Percentiles rank a stretch among this genome's conserved stretches.
These are phyloP conservation scores for rabbit (Oryctolagus cuniculus) DNA, from an alignment of 2,113 vertebrate species.

Conservation along the genomic window DNA sequence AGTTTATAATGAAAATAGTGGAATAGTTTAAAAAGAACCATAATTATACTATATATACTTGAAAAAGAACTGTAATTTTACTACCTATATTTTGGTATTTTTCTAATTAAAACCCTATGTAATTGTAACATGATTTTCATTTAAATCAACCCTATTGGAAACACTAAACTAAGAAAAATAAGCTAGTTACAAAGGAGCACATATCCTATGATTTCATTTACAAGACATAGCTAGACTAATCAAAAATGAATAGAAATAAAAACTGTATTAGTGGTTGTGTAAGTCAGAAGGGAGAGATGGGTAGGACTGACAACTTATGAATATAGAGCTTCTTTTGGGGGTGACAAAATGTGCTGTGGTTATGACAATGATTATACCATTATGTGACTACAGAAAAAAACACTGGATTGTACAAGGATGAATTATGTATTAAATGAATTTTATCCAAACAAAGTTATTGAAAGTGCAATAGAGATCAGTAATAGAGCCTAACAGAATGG, in stretches of 20 bases:
- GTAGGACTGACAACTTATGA: not conserved
- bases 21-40: not conserved
- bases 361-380: not conserved
- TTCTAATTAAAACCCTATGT: not conserved
- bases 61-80: not conserved
- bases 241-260: not conserved
- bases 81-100: not conserved
- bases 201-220: not conserved
- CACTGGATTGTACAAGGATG: not conserved
- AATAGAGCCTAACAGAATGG: not conserved
- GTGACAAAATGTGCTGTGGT: not conserved
- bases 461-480: not conserved
- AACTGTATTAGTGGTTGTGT: not conserved
- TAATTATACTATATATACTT: not conserved
- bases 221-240: not conserved
- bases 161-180: not conserved
- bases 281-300: not conserved
- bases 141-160: not conserved
- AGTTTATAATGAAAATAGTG: constrained; percentile 49
- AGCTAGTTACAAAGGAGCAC: not conserved
- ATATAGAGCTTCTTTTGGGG: not conserved
- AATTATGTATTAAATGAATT: not conserved
- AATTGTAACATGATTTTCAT: not conserved
- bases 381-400: not conserved
- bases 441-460: not conserved